Evolutionary conservation across 2,113 vertebrate genomes (phyloP).

Genomic region (Ginglymostoma cirratum): DNA sequence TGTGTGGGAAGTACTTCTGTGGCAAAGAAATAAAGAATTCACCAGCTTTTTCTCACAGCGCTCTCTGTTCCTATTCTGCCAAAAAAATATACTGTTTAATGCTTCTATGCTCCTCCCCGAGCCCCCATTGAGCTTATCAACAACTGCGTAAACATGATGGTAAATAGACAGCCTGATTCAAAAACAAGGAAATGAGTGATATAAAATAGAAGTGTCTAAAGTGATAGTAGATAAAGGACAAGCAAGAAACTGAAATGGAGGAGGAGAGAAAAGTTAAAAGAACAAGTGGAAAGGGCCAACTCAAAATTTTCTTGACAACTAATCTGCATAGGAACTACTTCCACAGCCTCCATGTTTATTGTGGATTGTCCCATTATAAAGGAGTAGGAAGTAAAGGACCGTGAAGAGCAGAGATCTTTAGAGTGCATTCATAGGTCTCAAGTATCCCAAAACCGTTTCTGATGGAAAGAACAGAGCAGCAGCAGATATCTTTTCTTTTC

Average conservation of each 20-base stretch:
- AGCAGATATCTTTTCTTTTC: background rate
- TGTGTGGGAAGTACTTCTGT: background rate
- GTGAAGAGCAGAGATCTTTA: background rate
- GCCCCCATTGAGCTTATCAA: background rate
- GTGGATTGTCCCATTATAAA: background rate
- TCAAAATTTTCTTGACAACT: background rate
- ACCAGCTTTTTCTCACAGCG: background rate
- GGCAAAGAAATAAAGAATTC: background rate
- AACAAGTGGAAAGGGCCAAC: background rate
- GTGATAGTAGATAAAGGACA: background rate
- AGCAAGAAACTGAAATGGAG: background rate
- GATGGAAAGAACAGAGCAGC: background rate
- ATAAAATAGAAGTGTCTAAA: background rate
- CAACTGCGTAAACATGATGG: constrained; percentile 7
- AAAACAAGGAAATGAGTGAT: background rate
- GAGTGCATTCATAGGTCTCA: background rate
- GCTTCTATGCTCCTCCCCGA: background rate
- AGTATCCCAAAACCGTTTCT: background rate
- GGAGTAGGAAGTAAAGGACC: background rate
- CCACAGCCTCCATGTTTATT: background rate
- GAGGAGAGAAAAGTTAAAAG: background rate
- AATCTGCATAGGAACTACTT: background rate
- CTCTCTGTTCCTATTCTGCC: background rate
- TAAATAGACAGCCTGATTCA: background rate
- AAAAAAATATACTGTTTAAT: background rate